Base-by-base conservation (phyloP, 2,113 vertebrate genomes). In the Phalacrocorax aristotelis region DNA sequence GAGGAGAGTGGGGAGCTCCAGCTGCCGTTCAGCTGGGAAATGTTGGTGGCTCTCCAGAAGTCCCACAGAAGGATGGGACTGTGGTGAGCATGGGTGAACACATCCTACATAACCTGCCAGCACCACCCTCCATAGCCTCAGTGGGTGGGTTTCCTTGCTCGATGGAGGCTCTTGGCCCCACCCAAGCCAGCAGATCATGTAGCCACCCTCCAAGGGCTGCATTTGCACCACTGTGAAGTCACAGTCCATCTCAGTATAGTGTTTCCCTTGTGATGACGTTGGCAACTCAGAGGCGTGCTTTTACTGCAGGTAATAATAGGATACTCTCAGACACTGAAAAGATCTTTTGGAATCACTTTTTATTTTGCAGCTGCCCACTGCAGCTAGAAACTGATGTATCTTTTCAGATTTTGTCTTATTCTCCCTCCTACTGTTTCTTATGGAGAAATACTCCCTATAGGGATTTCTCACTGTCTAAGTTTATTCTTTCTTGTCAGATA, bases 401-500 rank as follows among this genome's bases (percentile, higher is more conserved):
- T 89, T 8, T 83, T 84, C 64, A 92, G 61, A 52, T 49, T 49
- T 72, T 79, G 16, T 74, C 58, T 89, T 71, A n/a, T 4, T 80
- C n/a, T 80, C 20, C 62, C 44, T 91, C 68, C 75, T 83, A 20
- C 78, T 74, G 46, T 88, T 95, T 87, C 54, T 85, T 36, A 30
- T 3, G 34, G 36, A 89, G 49, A 75, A 66, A 48, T 83, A 62
- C 15, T 83, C 57, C 52, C 70, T 38, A 1, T 4, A 54, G 75
- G 21, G 51, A 74, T 87, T 95, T 89, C 65, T 95, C 66, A 15
- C 49, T 77, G 60, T 88, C 54, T 49, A 29, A 49, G 29, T 85
- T 95, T 93, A 93, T 85, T 29, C 32, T 60, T 80, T 91, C 89
- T 78, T 91, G 82, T 83, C 64, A 94, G 68, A 91, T 77, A 76